Percentiles rank a stretch among this genome's conserved stretches.
Evolutionary conservation across 2,888 invertebrate species (phyloP).

Genomic region (Archaeoteleia sp.): DNA sequence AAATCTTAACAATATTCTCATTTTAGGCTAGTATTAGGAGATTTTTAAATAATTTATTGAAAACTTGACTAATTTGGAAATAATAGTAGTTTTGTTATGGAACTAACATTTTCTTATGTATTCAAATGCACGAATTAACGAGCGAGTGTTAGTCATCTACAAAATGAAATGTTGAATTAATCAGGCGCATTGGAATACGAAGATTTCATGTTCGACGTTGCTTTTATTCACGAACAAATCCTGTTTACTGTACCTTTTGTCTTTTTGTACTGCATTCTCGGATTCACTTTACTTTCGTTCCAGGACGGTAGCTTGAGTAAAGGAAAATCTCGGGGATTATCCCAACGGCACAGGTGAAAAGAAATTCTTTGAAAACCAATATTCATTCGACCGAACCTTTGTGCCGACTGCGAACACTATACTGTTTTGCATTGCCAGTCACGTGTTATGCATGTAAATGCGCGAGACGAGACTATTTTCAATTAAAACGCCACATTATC

Average conservation of each 20-base stretch:
- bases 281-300: conserved; percentile 27
- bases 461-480: conserved; percentile 14
- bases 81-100: not conserved
- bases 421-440: conserved; percentile 30
- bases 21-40: no score
- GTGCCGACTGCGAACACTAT: conserved; percentile 22
- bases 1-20: no score
- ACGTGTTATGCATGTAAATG: conserved; percentile 17
- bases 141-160: no score
- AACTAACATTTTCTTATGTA: conserved; percentile 12
- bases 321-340: conserved; percentile 37
- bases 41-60: no score
- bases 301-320: conserved; percentile 9
- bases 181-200: conserved; percentile 18
- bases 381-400: conserved; percentile 35
- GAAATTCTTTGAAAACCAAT: conserved; percentile 44
- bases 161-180: conserved; percentile 17
- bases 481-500: conserved; percentile 6
- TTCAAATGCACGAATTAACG: not conserved
- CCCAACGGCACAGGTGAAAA: conserved; percentile 25
- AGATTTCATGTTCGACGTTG: conserved; percentile 6
- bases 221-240: conserved; percentile 35
- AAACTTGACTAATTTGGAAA: no score
- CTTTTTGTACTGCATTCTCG: conserved; percentile 18
- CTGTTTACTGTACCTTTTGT: conserved; percentile 28